Evolutionary conservation across 2,888 invertebrate genomes (phyloP).

Genomic region (Pandemis cinnamomeana): DNA sequence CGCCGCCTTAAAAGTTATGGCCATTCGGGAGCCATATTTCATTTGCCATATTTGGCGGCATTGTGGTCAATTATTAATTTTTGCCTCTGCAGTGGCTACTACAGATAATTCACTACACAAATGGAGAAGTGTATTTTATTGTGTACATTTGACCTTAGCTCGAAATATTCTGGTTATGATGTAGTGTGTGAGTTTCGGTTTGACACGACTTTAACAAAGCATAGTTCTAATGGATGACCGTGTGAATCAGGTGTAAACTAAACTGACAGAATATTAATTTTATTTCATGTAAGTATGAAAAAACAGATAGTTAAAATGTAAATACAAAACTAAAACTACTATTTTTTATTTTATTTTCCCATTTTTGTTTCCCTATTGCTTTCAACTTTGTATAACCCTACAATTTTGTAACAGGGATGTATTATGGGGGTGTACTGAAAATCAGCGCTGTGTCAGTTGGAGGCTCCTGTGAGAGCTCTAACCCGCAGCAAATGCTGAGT

Average conservation of each 20-base stretch:
- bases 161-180: background rate
- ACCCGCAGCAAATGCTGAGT: too few relatives aligned
- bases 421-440: too few relatives aligned
- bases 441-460: too few relatives aligned
- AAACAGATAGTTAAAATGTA: too few relatives aligned
- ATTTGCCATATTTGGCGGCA: constrained; percentile 51
- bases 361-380: too few relatives aligned
- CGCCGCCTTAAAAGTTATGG: constrained; percentile 34
- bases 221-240: background rate
- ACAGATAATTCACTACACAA: constrained; percentile 24
- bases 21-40: constrained; percentile 49
- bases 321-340: too few relatives aligned
- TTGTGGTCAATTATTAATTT: constrained; percentile 53
- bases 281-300: too few relatives aligned
- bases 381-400: too few relatives aligned
- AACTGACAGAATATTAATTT: too few relatives aligned
- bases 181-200: background rate
- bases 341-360: too few relatives aligned
- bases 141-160: constrained; percentile 9
- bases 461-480: too few relatives aligned
- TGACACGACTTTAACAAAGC: background rate
- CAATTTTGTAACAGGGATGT: too few relatives aligned
- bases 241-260: background rate
- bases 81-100: constrained; percentile 43
- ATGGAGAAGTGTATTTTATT: constrained; percentile 25